Evolutionary conservation across 2,888 invertebrate species (phyloP), one percentile per base, ranked within the genome.

Genomic region (Pycnomerus fuliginosus): DNA sequence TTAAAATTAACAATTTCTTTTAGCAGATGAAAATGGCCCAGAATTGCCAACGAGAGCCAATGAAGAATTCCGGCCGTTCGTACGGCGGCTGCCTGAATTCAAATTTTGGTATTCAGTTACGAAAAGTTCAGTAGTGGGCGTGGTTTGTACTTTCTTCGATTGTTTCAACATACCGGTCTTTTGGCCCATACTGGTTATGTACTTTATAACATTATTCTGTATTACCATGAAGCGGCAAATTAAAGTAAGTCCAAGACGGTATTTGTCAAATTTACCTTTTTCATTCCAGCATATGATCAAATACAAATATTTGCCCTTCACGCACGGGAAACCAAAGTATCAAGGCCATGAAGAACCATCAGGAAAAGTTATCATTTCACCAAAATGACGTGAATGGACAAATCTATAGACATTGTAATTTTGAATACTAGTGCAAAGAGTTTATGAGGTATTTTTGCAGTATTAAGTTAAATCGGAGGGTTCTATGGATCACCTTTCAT

Each of bases 221-320:
- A 91, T 99, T 69, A 99, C 99, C 44, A 98, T 99, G 98, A 99
- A 98, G 77, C 84, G 97, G 67, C 99, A 99, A 80, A 99, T 99
- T 66, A 97, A 90, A 87, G 96, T 96, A 74, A 80, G 75, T 47
- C 30, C 23, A 14, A 14, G 2, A 15, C 2, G 11, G 8, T 8
- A 10, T 35, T 35, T 8, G 12, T 40, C 8, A 29, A n/a, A 11
- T 40, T 29, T 35, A 34, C 34, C n/a, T 47, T 56, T 61, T 64
- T 69, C 64, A 62, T 80, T 84, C 52, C 81, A 96, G 95, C 99
- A 99, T 79, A 99, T 99, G 99, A 89, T 99, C 70, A 96, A 93
- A 77, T 99, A 98, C 76, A 87, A 91, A 75, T 99, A 99, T 77
- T 78, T 99, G 73, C 99, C 99, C 48, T 99, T 99, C 74, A 96